A percentile compares a stretch with the other conserved stretches of the same genome.
These are phyloP conservation scores for Toxotes lorentzi DNA, from an alignment of 2,797 vertebrate genomes.

Conservation along the genomic window DNA sequence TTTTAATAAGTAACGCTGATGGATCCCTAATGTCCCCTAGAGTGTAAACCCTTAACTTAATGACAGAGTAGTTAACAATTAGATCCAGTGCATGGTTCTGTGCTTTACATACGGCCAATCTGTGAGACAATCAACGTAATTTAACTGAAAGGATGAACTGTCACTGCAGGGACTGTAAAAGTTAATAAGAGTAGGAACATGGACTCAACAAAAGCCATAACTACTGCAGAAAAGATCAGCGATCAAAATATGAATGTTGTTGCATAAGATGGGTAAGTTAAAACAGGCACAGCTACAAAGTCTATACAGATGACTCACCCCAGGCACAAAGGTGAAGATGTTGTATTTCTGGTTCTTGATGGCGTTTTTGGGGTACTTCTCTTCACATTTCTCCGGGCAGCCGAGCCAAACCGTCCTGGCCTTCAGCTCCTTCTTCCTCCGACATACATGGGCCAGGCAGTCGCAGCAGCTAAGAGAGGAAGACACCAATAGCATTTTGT, in stretches of 20 bases:
- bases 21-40: conserved; percentile 69
- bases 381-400: conserved; percentile 96
- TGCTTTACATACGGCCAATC: conserved; percentile 31
- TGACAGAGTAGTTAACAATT: conserved; percentile 47
- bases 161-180: conserved; percentile 13
- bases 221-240: conserved; percentile 11
- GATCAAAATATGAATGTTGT: not conserved
- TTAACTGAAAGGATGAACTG: conserved; percentile 1
- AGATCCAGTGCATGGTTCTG: conserved; percentile 10
- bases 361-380: conserved; percentile 95
- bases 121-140: not conserved
- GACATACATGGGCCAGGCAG: conserved; percentile 89
- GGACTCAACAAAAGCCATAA: conserved; percentile 40
- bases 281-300: not conserved
- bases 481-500: not conserved
- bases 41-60: conserved; percentile 55
- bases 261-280: not conserved
- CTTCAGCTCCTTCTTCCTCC: conserved; percentile 93
- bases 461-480: conserved; percentile 91
- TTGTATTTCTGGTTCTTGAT: conserved; percentile 99
- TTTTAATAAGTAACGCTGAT: conserved; percentile 84
- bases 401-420: conserved; percentile 93
- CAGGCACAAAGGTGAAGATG: conserved; percentile 96
- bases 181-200: conserved; percentile 13
- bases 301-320: conserved; percentile 87